Percentiles rank a stretch among this genome's conserved stretches.
Conservation (phyloP, 2,888 invertebrate genomes). For the Polydesmus complanatus region DNA sequence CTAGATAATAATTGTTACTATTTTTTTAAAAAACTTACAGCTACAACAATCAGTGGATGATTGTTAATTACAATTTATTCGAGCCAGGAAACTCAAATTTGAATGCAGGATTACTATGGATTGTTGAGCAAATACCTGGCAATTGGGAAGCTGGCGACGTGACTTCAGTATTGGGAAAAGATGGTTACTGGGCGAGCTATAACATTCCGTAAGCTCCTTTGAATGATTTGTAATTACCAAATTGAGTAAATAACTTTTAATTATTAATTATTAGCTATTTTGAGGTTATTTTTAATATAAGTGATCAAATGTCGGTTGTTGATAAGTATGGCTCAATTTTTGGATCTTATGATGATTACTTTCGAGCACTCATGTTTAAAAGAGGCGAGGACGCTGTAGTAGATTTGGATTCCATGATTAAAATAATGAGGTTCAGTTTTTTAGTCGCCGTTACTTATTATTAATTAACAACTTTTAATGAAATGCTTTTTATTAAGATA, state of each 20-base stretch:
- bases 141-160: constrained; percentile 45
- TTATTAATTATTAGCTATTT: constrained; percentile 35
- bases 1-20: no score
- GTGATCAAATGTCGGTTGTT: constrained; percentile 45
- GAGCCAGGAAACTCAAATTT: constrained; percentile 33
- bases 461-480: background rate
- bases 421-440: constrained; percentile 35
- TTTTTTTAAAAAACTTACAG: constrained; percentile 24
- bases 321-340: constrained; percentile 44
- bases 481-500: constrained; percentile 35
- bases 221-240: background rate
- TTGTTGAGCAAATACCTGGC: constrained; percentile 62
- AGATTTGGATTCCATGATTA: constrained; percentile 45
- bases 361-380: constrained; percentile 47
- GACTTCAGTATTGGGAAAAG: constrained; percentile 45
- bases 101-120: constrained; percentile 43
- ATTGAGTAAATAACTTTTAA: background rate
- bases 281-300: constrained; percentile 45
- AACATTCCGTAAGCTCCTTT: constrained; percentile 50
- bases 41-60: constrained; percentile 76
- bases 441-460: background rate
- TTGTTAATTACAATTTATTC: constrained; percentile 57
- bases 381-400: constrained; percentile 43
- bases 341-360: constrained; percentile 49
- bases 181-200: constrained; percentile 59